phyloP scores from a whole-genome alignment of 1,140 invertebrate genomes.

The Ylistrum balloti region DNA sequence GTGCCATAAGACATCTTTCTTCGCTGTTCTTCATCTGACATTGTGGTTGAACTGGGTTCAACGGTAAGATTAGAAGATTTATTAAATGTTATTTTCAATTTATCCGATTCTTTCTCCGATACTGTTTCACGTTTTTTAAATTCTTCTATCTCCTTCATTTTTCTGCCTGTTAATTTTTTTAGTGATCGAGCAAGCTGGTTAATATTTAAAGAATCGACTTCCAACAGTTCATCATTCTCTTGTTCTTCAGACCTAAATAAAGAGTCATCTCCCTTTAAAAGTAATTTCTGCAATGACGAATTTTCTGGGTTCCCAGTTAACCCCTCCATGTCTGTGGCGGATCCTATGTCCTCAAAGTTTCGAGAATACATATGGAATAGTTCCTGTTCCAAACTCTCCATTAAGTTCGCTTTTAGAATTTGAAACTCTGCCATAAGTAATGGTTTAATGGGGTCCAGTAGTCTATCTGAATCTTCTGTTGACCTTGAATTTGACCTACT shows the following conservation, averaged over 20 bases:
- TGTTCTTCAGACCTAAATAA: not conserved
- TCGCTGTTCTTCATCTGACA: not conserved
- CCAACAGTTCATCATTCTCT: not conserved
- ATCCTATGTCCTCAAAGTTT: conserved; percentile 43
- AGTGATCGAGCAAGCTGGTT: conserved; percentile 6
- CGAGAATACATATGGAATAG: conserved; percentile 49
- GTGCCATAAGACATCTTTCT: not conserved
- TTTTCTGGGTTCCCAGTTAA: not conserved
- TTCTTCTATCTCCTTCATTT: not conserved
- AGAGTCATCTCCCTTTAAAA: not conserved
- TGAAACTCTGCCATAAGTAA: conserved; percentile 64
- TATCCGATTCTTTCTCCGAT: not conserved
- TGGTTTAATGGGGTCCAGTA: conserved; percentile 58
- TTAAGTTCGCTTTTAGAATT: conserved; percentile 61
- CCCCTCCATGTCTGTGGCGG: not conserved
- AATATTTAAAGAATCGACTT: not conserved
- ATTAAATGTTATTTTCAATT: not conserved
- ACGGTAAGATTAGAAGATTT: not conserved
- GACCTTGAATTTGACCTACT: not conserved
- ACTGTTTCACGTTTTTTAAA: not conserved
- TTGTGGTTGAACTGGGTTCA: no score
- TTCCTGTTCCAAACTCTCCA: conserved; percentile 45
- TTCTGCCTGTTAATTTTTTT: not conserved
- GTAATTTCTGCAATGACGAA: not conserved
- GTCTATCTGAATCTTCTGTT: conserved; percentile 45